phyloP scores from a whole-genome alignment of 1,140 invertebrate species.

The Neocloeon triangulifer region DNA sequence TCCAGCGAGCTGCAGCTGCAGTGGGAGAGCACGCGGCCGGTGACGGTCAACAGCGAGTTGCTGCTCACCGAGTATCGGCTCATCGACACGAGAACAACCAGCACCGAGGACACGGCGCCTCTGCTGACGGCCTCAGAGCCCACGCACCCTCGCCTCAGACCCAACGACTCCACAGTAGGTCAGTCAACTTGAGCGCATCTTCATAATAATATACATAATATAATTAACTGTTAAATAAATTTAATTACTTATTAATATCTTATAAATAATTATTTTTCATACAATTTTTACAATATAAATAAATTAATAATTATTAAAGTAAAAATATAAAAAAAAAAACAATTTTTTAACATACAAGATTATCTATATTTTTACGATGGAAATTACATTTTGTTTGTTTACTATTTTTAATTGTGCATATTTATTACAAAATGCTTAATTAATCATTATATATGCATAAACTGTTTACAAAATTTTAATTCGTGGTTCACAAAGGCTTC shows the following conservation, averaged over 20 bases:
- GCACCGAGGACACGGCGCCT: conserved; percentile 32
- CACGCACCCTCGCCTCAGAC: not conserved
- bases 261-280: not conserved
- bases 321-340: no score
- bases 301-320: no score
- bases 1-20: conserved; percentile 43
- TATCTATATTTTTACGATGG: no score
- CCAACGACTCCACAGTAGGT: not conserved
- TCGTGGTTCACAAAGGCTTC: no score
- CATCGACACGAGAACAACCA: conserved; percentile 42
- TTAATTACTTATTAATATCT: not conserved
- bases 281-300: no score
- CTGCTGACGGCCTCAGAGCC: conserved; percentile 10
- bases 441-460: no score
- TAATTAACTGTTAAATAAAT: not conserved
- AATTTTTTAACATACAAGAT: no score
- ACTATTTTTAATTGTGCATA: no score
- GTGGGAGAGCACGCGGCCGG: conserved; percentile 50
- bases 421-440: no score
- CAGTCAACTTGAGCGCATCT: not conserved
- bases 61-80: conserved; percentile 65
- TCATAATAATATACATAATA: not conserved
- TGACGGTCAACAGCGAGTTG: conserved; percentile 46
- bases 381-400: no score
- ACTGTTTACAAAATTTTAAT: no score